Evolutionary conservation across 1,140 invertebrate genomes (phyloP).

Genomic region (Hyposmocoma kahamanoa): DNA sequence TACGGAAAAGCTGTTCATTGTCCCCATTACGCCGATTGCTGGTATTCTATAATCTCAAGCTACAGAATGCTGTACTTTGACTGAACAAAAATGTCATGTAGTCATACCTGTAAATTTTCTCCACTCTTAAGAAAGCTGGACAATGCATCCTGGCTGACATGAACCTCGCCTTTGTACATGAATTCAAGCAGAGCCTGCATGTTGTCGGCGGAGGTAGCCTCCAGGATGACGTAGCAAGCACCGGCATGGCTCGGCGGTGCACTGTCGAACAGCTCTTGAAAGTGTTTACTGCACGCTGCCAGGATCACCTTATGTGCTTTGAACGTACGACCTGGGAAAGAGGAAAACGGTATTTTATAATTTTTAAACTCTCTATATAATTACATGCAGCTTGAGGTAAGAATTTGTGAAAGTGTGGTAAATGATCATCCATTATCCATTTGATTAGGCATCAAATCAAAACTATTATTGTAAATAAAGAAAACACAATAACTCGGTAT

Average conservation of each 20-base stretch:
- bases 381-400: too few relatives aligned
- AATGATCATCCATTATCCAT: too few relatives aligned
- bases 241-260: slow-evolving; percentile 87
- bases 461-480: too few relatives aligned
- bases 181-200: slow-evolving; percentile 93
- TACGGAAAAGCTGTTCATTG: too few relatives aligned
- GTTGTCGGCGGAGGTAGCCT: slow-evolving; percentile 89
- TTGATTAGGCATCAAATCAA: too few relatives aligned
- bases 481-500: too few relatives aligned
- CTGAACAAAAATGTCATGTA: too few relatives aligned
- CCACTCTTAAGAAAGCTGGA: slow-evolving; percentile 93
- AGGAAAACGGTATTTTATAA: slow-evolving; percentile 3
- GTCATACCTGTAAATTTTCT: slow-evolving; percentile 88
- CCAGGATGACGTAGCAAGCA: slow-evolving; percentile 88
- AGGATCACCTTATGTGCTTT: slow-evolving; percentile 93
- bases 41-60: too few relatives aligned
- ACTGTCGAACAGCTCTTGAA: slow-evolving; percentile 92
- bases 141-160: slow-evolving; percentile 91
- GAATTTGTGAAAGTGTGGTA: too few relatives aligned
- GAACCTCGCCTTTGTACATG: slow-evolving; percentile 95
- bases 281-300: slow-evolving; percentile 94
- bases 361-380: too few relatives aligned
- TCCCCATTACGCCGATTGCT: too few relatives aligned
- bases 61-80: too few relatives aligned
- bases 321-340: slow-evolving; percentile 86